Evolutionary conservation across 2,113 vertebrate species (phyloP).

Genomic region (Calyptomena viridis): DNA sequence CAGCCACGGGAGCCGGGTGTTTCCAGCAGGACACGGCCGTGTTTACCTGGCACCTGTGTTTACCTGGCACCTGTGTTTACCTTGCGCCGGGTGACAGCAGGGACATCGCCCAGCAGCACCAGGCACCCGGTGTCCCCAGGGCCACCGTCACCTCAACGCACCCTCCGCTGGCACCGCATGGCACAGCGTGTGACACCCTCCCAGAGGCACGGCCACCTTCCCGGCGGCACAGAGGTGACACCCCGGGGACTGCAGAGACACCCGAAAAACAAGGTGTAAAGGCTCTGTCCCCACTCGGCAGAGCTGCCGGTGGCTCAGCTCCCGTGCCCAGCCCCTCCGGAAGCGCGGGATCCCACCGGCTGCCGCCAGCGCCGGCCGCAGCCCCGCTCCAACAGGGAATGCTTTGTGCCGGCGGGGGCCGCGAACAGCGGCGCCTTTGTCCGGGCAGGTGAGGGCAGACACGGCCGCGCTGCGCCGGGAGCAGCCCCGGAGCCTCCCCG

Average conservation of each 20-base stretch:
- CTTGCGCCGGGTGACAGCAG: background rate
- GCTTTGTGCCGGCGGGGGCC: background rate
- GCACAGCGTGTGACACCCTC: background rate
- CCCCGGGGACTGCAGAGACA: background rate
- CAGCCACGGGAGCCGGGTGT: fast-evolving
- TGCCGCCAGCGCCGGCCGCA: background rate
- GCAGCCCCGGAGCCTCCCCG: background rate
- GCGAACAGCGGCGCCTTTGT: slow-evolving; percentile 41
- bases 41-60: background rate
- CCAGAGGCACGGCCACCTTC: background rate
- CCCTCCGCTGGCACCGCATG: background rate
- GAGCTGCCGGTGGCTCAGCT: fast-evolving
- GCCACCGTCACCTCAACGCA: fast-evolving
- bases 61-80: background rate
- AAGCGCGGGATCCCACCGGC: background rate
- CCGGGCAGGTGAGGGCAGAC: background rate
- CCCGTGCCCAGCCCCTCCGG: background rate
- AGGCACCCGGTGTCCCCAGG: background rate
- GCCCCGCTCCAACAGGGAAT: background rate
- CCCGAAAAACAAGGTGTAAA: fast-evolving
- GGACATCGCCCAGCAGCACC: background rate
- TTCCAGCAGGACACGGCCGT: background rate
- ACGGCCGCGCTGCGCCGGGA: background rate
- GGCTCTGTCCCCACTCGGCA: fast-evolving
- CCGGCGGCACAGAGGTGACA: background rate